Conservation (phyloP, 2,888 invertebrate species). For the Drosophila anceps region DNA sequence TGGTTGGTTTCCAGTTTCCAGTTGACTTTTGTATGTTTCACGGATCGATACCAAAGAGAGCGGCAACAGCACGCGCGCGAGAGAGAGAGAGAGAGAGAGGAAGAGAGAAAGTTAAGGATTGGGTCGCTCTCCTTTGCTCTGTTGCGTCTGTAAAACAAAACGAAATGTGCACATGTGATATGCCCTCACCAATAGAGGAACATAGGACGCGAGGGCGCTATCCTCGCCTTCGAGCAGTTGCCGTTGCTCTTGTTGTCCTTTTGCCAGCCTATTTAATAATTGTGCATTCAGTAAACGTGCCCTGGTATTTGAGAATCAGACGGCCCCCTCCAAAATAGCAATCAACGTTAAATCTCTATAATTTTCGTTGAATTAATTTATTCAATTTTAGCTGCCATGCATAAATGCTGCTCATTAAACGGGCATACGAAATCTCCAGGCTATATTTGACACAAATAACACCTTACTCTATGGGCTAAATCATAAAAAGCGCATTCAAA, state of each 20-base stretch:
- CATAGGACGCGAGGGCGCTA: constrained; percentile 67
- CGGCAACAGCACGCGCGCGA: constrained; percentile 1
- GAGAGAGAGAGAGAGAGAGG: constrained; percentile 11
- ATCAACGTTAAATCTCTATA: constrained; percentile 70
- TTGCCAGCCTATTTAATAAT: constrained; percentile 75
- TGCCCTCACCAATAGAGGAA: constrained; percentile 34
- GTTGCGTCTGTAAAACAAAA: constrained; percentile 61
- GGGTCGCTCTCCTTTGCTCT: constrained; percentile 28
- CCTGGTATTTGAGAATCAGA: constrained; percentile 33
- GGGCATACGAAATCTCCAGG: neutral
- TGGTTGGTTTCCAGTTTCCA: constrained; percentile 78
- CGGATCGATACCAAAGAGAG: constrained; percentile 71
- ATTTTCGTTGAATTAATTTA: constrained; percentile 72
- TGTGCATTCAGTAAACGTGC: constrained; percentile 77
- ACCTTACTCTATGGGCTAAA: neutral
- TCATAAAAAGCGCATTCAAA: neutral
- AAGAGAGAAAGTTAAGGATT: constrained; percentile 1
- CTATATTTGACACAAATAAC: neutral
- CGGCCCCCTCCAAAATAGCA: constrained; percentile 46
- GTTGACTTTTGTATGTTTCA: constrained; percentile 71
- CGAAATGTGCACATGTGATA: constrained; percentile 78
- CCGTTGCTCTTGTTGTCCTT: constrained; percentile 34
- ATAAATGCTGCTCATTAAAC: constrained; percentile 57
- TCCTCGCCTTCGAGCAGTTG: constrained; percentile 18
- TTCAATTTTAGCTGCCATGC: constrained; percentile 59